Conservation (phyloP, 2,888 invertebrate species). For the Augochlorella aurata region DNA sequence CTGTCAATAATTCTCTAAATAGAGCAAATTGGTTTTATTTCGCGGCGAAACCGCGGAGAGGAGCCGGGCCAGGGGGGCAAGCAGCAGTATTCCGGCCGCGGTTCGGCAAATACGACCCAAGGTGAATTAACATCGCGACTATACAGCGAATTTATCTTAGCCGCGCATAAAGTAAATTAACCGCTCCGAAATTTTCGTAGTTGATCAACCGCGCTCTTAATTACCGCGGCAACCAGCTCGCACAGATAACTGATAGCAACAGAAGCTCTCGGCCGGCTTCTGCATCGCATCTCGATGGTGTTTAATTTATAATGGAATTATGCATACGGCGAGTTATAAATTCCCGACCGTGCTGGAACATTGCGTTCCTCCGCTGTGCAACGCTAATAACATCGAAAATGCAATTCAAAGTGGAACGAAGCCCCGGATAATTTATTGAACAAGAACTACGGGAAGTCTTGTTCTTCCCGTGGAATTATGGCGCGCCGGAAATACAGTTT, state of each 20-base stretch:
- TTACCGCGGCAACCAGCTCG: slow-evolving; percentile 18
- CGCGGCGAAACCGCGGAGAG: not conserved
- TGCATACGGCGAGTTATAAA: slow-evolving; percentile 23
- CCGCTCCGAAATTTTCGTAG: slow-evolving; percentile 25
- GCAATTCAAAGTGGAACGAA: slow-evolving; percentile 2
- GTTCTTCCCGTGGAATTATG: not conserved
- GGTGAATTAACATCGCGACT: slow-evolving; percentile 16
- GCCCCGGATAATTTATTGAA: not conserved
- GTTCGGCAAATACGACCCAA: not conserved
- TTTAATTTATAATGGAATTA: slow-evolving; percentile 42
- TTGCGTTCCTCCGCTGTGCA: slow-evolving; percentile 3
- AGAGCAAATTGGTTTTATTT: no score
- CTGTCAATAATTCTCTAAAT: no score
- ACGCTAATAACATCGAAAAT: slow-evolving; percentile 16
- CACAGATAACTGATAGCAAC: slow-evolving; percentile 20
- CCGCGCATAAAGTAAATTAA: slow-evolving; percentile 31
- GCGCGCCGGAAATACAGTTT: not conserved
- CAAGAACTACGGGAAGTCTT: not conserved
- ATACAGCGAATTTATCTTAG: slow-evolving; percentile 29
- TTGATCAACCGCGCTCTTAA: slow-evolving; percentile 36
- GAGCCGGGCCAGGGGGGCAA: no score
- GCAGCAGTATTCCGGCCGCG: no score
- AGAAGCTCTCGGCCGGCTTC: not conserved
- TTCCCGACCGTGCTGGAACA: slow-evolving; percentile 12
- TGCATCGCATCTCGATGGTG: slow-evolving; percentile 9